Conservation (phyloP, 1,140 invertebrate genomes). For the Lucilia sericata region DNA sequence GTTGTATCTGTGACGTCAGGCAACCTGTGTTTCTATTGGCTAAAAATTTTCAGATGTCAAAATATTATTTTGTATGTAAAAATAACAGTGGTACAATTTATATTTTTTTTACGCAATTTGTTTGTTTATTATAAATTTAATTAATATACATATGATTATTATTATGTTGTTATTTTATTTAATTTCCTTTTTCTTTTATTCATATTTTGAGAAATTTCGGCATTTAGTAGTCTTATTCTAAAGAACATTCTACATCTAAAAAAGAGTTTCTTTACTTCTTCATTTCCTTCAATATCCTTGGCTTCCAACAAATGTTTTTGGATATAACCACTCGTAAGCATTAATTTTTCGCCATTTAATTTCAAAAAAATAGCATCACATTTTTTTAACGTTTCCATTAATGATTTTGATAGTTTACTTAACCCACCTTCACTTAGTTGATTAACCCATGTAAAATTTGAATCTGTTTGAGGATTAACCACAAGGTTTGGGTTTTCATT, state of each 20-base stretch:
- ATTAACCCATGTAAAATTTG: not conserved
- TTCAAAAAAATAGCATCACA: not conserved
- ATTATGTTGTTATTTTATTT: not conserved
- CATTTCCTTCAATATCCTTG: not conserved
- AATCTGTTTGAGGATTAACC: not conserved
- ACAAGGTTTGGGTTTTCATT: not conserved
- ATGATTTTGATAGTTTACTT: not conserved
- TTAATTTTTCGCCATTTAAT: not conserved
- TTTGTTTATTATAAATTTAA: too few species aligned
- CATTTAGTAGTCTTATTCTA: not conserved
- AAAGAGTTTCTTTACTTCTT: not conserved
- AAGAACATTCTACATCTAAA: not conserved
- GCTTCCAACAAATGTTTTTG: constrained; percentile 10
- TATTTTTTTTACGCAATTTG: too few species aligned
- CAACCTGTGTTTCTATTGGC: too few species aligned
- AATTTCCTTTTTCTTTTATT: constrained; percentile 16
- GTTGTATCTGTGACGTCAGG: too few species aligned
- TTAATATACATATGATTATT: not conserved
- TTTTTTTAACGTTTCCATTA: not conserved
- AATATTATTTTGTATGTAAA: too few species aligned
- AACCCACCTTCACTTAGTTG: constrained; percentile 1
- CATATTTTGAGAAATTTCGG: not conserved
- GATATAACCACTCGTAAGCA: not conserved
- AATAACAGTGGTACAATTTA: too few species aligned
- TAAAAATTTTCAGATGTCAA: too few species aligned